Conservation (phyloP, 2,797 vertebrate genomes). For the Acrossocheilus fasciatus region DNA sequence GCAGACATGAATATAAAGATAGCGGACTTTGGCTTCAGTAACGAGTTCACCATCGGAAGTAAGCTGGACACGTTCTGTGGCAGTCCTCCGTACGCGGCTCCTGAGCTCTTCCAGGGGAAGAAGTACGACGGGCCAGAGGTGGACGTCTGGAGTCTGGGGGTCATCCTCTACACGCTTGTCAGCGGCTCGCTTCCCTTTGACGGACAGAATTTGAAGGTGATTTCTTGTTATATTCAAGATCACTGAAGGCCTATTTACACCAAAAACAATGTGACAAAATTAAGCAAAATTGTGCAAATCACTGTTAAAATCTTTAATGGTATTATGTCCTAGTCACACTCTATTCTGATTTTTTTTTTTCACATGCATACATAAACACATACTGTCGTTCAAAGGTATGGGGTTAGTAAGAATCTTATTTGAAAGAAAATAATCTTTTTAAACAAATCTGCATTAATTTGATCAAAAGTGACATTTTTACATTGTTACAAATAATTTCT, state of each 20-base stretch:
- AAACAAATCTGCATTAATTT: too few species aligned
- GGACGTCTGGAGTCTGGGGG: constrained; percentile 90
- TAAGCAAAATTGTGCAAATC: too few species aligned
- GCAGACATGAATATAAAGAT: constrained; percentile 97
- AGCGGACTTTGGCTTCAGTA: constrained; percentile 95
- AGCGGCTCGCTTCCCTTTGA: constrained; percentile 94
- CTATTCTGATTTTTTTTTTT: too few species aligned
- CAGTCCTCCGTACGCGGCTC: constrained; percentile 91
- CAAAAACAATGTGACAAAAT: too few species aligned
- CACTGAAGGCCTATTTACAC: neutral
- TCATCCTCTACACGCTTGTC: constrained; percentile 92
- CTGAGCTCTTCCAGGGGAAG: constrained; percentile 90
- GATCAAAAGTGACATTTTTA: too few species aligned
- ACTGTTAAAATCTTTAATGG: too few species aligned
- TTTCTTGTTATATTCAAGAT: neutral
- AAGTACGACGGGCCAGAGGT: constrained; percentile 89
- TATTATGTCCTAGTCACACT: neutral
- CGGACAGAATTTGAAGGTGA: constrained; percentile 93
- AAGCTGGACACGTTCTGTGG: constrained; percentile 96
- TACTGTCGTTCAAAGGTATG: too few species aligned
- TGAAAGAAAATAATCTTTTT: too few species aligned
- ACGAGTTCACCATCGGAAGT: constrained; percentile 91
- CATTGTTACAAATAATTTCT: too few species aligned
- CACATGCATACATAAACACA: too few species aligned
- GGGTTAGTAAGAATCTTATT: too few species aligned